Percentiles rank a stretch among this genome's conserved stretches.
These are phyloP conservation scores for rabbit (Oryctolagus cuniculus) DNA, from an alignment of 2,113 vertebrate species.

Conservation along the genomic window mOryCun1.1 NC_091434.1:117916001-117916500, in stretches of 20 bases:
- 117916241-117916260: conserved; percentile 79
- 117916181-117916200: no score
- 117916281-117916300: conserved; percentile 98
- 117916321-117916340: conserved; percentile 52
- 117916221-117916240: conserved; percentile 78
- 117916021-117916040: neutral
- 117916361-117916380: conserved; percentile 3
- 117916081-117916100: neutral
- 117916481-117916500: neutral
- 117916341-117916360: conserved; percentile 65
- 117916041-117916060: neutral
- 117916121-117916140: no score
- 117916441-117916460: conserved; percentile 61
- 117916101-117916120: neutral
- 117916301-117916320: conserved; percentile 71
- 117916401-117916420: conserved; percentile 56
- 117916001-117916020: neutral
- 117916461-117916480: conserved; percentile 49
- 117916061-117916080: conserved; percentile 21
- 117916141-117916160: neutral
- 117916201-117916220: neutral
- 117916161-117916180: neutral
- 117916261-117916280: conserved; percentile 88
- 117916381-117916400: conserved; percentile 35
- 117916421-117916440: neutral